Evolutionary conservation across 92 coral and sea anemone species (phyloP).

Genomic region (Metridium senile): DNA sequence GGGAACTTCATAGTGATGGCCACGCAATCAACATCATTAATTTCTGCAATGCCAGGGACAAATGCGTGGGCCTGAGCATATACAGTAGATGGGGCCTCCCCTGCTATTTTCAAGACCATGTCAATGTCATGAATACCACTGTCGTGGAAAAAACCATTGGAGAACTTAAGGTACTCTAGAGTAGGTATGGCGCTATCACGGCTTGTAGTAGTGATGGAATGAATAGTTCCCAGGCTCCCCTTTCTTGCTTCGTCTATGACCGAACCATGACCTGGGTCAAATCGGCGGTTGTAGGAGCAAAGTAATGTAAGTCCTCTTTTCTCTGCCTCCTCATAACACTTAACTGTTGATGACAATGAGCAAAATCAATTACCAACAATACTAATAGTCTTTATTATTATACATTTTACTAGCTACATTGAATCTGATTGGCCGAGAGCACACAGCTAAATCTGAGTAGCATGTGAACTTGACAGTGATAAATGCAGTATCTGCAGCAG

Average conservation of each 20-base stretch:
- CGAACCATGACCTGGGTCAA: constrained; percentile 55
- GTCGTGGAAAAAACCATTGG: constrained; percentile 90
- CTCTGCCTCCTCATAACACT: constrained; percentile 65
- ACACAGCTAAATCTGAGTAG: too few relatives aligned
- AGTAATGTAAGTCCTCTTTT: constrained; percentile 33
- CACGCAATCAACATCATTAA: constrained; percentile 84
- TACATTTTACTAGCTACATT: too few relatives aligned
- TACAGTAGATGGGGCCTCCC: constrained; percentile 75
- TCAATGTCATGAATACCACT: constrained; percentile 91
- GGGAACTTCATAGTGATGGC: constrained; percentile 88
- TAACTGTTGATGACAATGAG: constrained; percentile 17
- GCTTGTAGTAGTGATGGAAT: constrained; percentile 74
- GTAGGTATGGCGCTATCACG: constrained; percentile 81
- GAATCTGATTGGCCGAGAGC: too few relatives aligned
- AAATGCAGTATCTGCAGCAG: too few relatives aligned
- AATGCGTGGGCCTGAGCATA: constrained; percentile 86
- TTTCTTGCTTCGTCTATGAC: constrained; percentile 25
- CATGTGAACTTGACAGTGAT: too few relatives aligned
- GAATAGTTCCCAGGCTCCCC: constrained; percentile 66
- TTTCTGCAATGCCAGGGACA: constrained; percentile 52
- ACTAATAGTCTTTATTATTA: too few relatives aligned
- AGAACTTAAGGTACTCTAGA: constrained; percentile 55
- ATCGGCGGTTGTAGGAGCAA: constrained; percentile 77
- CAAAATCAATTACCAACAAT: too few relatives aligned
- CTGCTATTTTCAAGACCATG: constrained; percentile 64